These are phyloP conservation scores for Pungitius pungitius DNA, from an alignment of 2,113 vertebrate genomes.

Conservation along the genomic window DNA sequence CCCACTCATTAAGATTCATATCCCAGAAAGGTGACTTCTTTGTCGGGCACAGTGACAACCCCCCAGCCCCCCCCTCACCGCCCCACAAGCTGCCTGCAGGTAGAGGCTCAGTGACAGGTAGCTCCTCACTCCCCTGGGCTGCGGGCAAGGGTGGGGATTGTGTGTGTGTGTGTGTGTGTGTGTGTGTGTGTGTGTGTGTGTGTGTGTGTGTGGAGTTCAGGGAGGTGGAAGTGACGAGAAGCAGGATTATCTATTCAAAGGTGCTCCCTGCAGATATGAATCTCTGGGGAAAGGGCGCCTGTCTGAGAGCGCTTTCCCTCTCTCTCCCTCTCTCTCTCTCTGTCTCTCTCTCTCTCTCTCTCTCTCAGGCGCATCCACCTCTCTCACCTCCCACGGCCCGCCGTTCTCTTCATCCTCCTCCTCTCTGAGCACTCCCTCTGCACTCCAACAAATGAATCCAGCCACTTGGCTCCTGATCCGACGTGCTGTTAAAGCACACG, in stretches of 20 bases:
- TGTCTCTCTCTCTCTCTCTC: conserved; percentile 48
- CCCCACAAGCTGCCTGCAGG: conserved; percentile 77
- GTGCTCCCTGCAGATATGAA: conserved; percentile 78
- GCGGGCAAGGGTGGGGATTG: conserved; percentile 58
- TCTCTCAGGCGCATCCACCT: conserved; percentile 40
- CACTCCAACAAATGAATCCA: conserved; percentile 65
- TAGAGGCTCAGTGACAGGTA: conserved; percentile 81
- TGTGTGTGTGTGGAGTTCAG: conserved; percentile 19
- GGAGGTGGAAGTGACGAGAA: conserved; percentile 67
- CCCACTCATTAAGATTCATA: conserved; percentile 84
- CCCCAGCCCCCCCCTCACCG: conserved; percentile 24
- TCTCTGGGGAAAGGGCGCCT: conserved; percentile 71
- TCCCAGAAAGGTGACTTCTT: conserved; percentile 84
- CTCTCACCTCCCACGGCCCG: conserved; percentile 57
- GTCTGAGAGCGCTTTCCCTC: conserved; percentile 54
- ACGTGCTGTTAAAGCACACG: conserved; percentile 55
- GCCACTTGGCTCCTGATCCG: conserved; percentile 69
- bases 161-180: conserved; percentile 15
- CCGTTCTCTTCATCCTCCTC: conserved; percentile 59
- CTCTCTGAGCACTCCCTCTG: conserved; percentile 57
- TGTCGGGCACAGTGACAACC: conserved; percentile 75
- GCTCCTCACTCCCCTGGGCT: conserved; percentile 69
- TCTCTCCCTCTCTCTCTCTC: conserved; percentile 56
- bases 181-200: conserved; percentile 10
- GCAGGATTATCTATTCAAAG: conserved; percentile 82